Evolutionary conservation across 2,888 invertebrate species (phyloP).

Genomic region (Alloplasta piceator): DNA sequence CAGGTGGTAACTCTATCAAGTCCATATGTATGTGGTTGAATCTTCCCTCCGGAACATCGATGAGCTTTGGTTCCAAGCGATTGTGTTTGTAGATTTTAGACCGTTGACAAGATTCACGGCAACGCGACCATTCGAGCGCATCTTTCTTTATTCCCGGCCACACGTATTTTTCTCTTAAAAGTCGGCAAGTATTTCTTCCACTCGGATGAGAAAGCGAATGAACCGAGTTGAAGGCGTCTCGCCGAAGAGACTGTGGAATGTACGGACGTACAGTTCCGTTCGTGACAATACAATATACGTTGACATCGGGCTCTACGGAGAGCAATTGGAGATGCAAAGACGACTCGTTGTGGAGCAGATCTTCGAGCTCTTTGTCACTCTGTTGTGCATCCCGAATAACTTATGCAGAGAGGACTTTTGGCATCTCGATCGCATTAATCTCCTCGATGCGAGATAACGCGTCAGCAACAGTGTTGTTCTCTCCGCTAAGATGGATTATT

Average conservation of each 20-base stretch:
- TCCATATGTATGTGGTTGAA: too few species aligned
- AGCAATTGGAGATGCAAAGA: constrained; percentile 33
- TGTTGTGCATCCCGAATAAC: constrained; percentile 46
- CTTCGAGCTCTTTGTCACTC: constrained; percentile 37
- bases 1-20: too few species aligned
- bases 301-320: neutral
- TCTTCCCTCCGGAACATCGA: too few species aligned
- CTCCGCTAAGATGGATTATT: too few species aligned
- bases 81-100: constrained; percentile 74
- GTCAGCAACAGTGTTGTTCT: too few species aligned
- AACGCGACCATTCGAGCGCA: constrained; percentile 70
- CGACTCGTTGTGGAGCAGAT: neutral
- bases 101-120: constrained; percentile 75
- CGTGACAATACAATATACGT: constrained; percentile 59
- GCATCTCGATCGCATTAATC: constrained; percentile 45
- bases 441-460: too few species aligned
- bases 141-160: constrained; percentile 71
- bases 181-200: constrained; percentile 58
- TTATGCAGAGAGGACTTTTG: neutral
- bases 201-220: constrained; percentile 67
- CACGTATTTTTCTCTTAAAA: constrained; percentile 66
- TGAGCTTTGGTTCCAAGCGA: too few species aligned
- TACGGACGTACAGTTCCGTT: constrained; percentile 59
- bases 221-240: constrained; percentile 55
- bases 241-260: constrained; percentile 62